Conservation (phyloP, 2,888 invertebrate species). For the Sinhomidia bicolor region DNA sequence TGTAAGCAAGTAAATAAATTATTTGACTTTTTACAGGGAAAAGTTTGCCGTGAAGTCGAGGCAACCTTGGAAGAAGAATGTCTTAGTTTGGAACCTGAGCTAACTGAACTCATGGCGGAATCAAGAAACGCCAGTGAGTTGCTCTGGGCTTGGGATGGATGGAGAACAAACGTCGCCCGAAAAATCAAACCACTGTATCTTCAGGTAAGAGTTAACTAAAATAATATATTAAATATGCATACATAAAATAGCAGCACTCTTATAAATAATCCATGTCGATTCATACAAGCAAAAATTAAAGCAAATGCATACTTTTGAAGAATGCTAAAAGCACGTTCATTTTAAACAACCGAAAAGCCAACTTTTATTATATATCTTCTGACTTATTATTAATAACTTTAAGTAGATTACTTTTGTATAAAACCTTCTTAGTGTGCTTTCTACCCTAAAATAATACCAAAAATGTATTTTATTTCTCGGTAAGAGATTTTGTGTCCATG, state of each 20-base stretch:
- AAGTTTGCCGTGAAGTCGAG: constrained; percentile 69
- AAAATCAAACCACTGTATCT: constrained; percentile 77
- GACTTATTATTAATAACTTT: constrained; percentile 1
- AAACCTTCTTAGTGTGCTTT: neutral
- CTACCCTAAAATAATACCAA: neutral
- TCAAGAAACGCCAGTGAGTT: constrained; percentile 73
- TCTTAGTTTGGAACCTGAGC: constrained; percentile 78
- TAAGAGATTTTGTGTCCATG: neutral
- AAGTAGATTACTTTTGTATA: neutral
- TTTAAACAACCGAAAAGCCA: no score
- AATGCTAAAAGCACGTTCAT: no score
- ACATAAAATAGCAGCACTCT: neutral
- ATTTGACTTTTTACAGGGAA: constrained; percentile 70
- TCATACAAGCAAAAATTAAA: neutral
- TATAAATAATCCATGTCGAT: neutral
- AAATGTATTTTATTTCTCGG: no score
- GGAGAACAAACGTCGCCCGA: constrained; percentile 79
- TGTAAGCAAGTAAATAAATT: no score
- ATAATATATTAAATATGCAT: neutral
- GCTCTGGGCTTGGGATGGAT: constrained; percentile 80
- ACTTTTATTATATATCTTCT: no score
- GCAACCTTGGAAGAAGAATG: constrained; percentile 70
- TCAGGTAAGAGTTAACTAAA: constrained; percentile 54
- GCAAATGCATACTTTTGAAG: no score
- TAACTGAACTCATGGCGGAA: constrained; percentile 78